Evolutionary conservation across 2,888 invertebrate species (phyloP).

Genomic region (Dicyrtomina minuta): DNA sequence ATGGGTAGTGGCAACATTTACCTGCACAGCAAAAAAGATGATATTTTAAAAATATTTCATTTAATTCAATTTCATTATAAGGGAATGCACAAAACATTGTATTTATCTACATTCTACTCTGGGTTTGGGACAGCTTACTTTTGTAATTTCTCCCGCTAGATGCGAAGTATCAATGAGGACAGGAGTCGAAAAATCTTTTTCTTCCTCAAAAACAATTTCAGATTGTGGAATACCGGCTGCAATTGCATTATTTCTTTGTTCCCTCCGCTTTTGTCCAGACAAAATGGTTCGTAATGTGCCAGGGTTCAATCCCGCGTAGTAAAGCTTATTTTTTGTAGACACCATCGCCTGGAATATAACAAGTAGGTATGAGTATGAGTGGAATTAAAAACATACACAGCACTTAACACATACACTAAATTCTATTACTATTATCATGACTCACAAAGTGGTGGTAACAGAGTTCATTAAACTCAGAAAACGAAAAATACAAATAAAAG

Average conservation of each 20-base stretch:
- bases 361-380: too few species aligned
- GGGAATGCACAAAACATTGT: background rate
- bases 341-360: constrained; percentile 52
- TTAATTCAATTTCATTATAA: too few species aligned
- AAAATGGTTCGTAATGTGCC: constrained; percentile 46
- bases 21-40: constrained; percentile 30
- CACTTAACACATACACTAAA: too few species aligned
- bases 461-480: too few species aligned
- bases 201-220: constrained; percentile 44
- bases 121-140: constrained; percentile 56
- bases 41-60: background rate
- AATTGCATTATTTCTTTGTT: constrained; percentile 33
- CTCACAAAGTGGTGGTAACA: too few species aligned
- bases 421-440: too few species aligned
- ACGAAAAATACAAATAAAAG: too few species aligned
- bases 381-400: constrained; percentile 19
- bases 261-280: constrained; percentile 31
- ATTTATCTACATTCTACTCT: background rate
- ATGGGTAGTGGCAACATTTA: constrained; percentile 49
- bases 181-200: constrained; percentile 63
- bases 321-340: constrained; percentile 48
- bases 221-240: constrained; percentile 29
- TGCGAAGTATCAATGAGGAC: constrained; percentile 65
- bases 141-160: constrained; percentile 65
- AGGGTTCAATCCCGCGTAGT: constrained; percentile 51